Evolutionary conservation across 2,113 vertebrate genomes (phyloP).

Genomic region (Arenaria interpres): DNA sequence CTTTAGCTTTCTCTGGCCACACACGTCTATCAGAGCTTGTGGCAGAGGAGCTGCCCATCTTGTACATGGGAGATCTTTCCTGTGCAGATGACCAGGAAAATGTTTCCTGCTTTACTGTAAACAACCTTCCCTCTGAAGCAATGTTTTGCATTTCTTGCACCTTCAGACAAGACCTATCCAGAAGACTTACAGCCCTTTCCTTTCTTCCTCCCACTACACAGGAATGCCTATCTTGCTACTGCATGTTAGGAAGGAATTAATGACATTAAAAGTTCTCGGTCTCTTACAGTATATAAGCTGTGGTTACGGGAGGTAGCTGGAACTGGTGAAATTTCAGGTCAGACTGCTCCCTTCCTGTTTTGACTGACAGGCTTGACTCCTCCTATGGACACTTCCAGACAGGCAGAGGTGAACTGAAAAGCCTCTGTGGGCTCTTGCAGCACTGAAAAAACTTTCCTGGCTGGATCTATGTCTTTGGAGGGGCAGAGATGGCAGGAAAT

Average conservation of each 20-base stretch:
- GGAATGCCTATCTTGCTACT: neutral
- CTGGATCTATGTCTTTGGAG: neutral
- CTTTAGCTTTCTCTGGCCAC: neutral
- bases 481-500: neutral
- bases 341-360: neutral
- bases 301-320: neutral
- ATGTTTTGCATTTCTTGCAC: neutral
- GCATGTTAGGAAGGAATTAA: neutral
- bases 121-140: neutral
- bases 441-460: neutral
- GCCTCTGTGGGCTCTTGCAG: neutral
- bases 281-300: neutral
- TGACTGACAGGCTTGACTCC: neutral
- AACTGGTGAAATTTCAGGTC: neutral
- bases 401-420: neutral
- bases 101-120: neutral
- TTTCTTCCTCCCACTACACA: neutral
- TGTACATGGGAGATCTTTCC: neutral
- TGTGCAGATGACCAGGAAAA: neutral
- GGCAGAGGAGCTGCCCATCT: neutral
- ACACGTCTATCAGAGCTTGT: neutral
- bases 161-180: neutral
- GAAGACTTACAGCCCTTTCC: neutral
- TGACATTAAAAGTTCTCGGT: neutral
- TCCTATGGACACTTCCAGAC: neutral